Conservation (phyloP, 2,113 vertebrate genomes). For the Bettongia penicillata region DNA sequence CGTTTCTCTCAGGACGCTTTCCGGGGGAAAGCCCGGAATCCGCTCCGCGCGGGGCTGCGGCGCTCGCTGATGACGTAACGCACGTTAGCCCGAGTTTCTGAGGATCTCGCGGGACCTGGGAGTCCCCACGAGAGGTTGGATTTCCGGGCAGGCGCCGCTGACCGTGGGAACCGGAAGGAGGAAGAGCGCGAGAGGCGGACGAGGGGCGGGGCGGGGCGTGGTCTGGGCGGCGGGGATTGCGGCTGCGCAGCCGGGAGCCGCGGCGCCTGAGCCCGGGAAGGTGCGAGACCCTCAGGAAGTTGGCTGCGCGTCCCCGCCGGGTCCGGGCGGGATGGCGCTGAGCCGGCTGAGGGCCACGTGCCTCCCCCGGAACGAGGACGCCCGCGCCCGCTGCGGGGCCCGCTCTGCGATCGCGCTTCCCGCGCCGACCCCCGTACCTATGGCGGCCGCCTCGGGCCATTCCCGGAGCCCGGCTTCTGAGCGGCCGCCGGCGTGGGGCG, state of each 20-base stretch:
- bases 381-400: too few relatives aligned
- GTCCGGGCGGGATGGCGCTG: not conserved
- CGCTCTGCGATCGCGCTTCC: not conserved
- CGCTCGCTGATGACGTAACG: not conserved
- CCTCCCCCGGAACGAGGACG: too few relatives aligned
- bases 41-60: not conserved
- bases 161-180: rapidly evolving
- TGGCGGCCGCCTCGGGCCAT: too few relatives aligned
- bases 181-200: not conserved
- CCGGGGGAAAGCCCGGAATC: not conserved
- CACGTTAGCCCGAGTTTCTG: not conserved
- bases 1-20: not conserved
- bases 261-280: rapidly evolving
- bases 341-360: slow-evolving; percentile 60
- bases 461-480: too few relatives aligned
- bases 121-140: not conserved
- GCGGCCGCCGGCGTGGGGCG: too few relatives aligned
- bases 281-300: rapidly evolving
- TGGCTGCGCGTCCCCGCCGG: rapidly evolving
- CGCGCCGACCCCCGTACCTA: too few relatives aligned
- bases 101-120: not conserved
- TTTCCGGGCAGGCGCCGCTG: rapidly evolving
- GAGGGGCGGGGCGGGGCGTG: rapidly evolving
- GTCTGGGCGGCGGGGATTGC: slow-evolving; percentile 33
- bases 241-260: too few relatives aligned